Base-by-base conservation (phyloP, 2,888 invertebrate genomes). In the Lycocerus yunnanus region DNA sequence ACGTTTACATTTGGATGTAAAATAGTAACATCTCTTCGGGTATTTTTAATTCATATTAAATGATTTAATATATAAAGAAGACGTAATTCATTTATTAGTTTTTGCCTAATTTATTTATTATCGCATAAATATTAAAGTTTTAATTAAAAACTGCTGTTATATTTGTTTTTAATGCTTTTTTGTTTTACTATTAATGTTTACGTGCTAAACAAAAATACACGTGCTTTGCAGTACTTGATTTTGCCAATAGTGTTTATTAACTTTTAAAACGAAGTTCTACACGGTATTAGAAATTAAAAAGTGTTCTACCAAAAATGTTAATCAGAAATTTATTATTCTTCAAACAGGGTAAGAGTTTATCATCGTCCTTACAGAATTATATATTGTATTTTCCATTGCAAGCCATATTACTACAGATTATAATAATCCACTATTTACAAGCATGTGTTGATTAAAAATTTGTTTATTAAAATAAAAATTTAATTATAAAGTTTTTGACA, bases 271-370 rank as follows among this genome's bases (percentile, higher is more conserved):
- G 86, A 87, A 85, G 85, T 86, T 84, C 84, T 86, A 86, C 84
- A 86, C 86, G 81, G 86, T 87, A 78, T 86, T 86, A 78, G 87
- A 86, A 81, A 82, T 86, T 70, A 86, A 87, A 82, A 85, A 85
- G 83, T 84, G 85, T 76, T 77, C 82, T 66, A 81, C 81, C 75
- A 82, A 81, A 82, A 80, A 86, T 86, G 86, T 82, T 80, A 81
- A 82, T 79, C 84, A 83, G 81, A 86, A 85, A 81, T 87, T 86
- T 83, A 86, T 87, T 82, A 85, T 86, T 82, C 85, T 87, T 84
- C 86, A 86, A 81, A 85, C 87, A 82, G 87, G 87, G 87, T 87
- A 83, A 84, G 84, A 71, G 13, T 13, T n/a, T 43, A 65, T 13
- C 3, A 18, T 18, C 18, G 4, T 18, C 4, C 18, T 18, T 14